Percentiles rank a stretch among this genome's conserved stretches.
These are phyloP conservation scores for Galago senegalensis DNA, from an alignment of 2,797 vertebrate species.

Conservation along the genomic window DNA sequence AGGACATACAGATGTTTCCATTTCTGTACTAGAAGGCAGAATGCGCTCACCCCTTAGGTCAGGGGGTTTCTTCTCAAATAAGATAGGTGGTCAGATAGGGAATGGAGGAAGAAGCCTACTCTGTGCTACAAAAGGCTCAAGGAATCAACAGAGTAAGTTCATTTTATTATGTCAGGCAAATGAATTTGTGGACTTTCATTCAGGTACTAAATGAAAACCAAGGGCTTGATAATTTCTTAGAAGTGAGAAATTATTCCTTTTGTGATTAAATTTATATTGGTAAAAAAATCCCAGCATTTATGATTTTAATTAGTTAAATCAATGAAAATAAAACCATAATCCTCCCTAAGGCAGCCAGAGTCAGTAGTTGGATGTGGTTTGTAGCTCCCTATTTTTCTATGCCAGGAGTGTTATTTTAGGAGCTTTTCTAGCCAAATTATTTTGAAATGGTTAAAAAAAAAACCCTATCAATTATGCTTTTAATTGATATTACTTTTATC, in stretches of 20 bases:
- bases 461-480: neutral
- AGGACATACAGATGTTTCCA: neutral
- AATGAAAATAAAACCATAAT: neutral
- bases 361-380: neutral
- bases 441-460: neutral
- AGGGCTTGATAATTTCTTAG: neutral
- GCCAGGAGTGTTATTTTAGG: neutral
- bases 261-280: conserved; percentile 3
- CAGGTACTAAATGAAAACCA: neutral
- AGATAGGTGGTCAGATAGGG: neutral
- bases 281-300: neutral
- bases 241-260: neutral
- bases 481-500: neutral
- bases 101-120: neutral
- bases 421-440: neutral
- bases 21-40: neutral
- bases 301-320: neutral
- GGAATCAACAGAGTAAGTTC: neutral
- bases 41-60: neutral
- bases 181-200: neutral
- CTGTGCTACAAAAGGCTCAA: neutral
- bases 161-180: neutral
- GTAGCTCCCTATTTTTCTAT: neutral
- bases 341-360: neutral
- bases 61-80: neutral